Percentiles rank a stretch among this genome's conserved stretches.
These are phyloP conservation scores for Pampus argenteus DNA, from an alignment of 2,797 vertebrate species.

Conservation along the genomic window DNA sequence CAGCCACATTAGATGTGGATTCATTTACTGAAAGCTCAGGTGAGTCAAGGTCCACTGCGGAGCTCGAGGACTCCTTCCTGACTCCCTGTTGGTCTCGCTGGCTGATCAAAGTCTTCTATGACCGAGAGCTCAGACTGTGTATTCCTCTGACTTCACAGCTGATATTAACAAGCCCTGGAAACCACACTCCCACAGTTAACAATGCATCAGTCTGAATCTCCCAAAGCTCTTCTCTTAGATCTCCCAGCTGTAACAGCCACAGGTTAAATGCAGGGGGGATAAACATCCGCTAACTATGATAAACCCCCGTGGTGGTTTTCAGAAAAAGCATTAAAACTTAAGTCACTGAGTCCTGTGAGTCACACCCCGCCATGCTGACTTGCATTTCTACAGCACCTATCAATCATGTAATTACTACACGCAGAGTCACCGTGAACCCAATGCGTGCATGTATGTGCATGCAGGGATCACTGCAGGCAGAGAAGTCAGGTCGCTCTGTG, in stretches of 20 bases:
- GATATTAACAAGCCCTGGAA: slow-evolving; percentile 60
- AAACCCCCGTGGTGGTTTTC: slow-evolving; percentile 12
- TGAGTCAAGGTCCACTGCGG: slow-evolving; percentile 56
- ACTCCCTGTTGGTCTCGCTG: slow-evolving; percentile 58
- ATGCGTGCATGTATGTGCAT: slow-evolving; percentile 19
- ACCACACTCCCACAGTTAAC: slow-evolving; percentile 44
- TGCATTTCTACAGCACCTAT: slow-evolving; percentile 34
- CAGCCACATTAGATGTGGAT: not conserved
- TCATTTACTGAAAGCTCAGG: slow-evolving; percentile 14
- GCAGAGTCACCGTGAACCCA: slow-evolving; percentile 11
- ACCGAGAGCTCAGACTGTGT: slow-evolving; percentile 26
- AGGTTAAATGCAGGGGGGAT: slow-evolving; percentile 52
- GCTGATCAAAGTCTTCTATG: slow-evolving; percentile 68
- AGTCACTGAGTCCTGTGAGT: slow-evolving; percentile 42
- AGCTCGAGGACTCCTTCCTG: slow-evolving; percentile 29
- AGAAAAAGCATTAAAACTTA: slow-evolving; percentile 41
- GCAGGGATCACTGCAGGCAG: slow-evolving; percentile 11
- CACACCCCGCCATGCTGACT: slow-evolving; percentile 6
- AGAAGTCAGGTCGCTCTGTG: slow-evolving; percentile 19
- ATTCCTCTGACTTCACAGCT: slow-evolving; percentile 43
- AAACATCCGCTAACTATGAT: slow-evolving; percentile 44
- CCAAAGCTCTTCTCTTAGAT: slow-evolving; percentile 37
- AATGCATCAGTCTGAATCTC: slow-evolving; percentile 49
- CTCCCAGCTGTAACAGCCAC: slow-evolving; percentile 46
- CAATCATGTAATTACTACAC: slow-evolving; percentile 32